Percentiles rank a stretch among this genome's conserved stretches.
Evolutionary conservation across 64 coral and sea anemone genomes (phyloP).

Genomic region (Platygyra sinensis): DNA sequence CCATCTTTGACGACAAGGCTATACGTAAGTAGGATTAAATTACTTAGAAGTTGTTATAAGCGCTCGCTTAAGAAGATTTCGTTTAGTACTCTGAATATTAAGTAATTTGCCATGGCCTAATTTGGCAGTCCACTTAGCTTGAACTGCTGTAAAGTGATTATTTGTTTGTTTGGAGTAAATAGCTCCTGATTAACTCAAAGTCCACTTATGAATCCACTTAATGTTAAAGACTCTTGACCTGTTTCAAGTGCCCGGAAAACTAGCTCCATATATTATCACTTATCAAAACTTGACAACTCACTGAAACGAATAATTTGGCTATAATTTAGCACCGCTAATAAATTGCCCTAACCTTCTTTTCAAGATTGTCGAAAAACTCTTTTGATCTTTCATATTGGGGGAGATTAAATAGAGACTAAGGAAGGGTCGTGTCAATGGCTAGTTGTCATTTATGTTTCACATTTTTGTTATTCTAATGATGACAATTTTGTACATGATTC

Average conservation of each 20-base stretch:
- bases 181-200: slow-evolving; percentile 6
- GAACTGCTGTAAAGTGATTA: slow-evolving; percentile 10
- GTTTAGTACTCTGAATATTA: no score
- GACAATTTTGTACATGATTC: no score
- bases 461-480: no score
- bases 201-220: slow-evolving; percentile 11
- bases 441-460: no score
- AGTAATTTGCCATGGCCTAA: background rate
- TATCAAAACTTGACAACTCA: background rate
- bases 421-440: no score
- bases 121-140: background rate
- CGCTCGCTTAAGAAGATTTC: background rate
- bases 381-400: no score
- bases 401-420: no score
- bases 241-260: background rate
- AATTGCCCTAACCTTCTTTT: no score
- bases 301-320: background rate
- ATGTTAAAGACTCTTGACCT: background rate
- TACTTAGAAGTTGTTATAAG: background rate
- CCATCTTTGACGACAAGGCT: slow-evolving; percentile 61
- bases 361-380: no score
- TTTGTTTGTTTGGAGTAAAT: slow-evolving; percentile 37
- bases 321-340: background rate
- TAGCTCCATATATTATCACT: background rate
- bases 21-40: slow-evolving; percentile 60